Percentiles rank a stretch among this genome's conserved stretches.
Evolutionary conservation across 2,797 vertebrate species (phyloP).

Genomic region (Mormyrus hasselquistii): DNA sequence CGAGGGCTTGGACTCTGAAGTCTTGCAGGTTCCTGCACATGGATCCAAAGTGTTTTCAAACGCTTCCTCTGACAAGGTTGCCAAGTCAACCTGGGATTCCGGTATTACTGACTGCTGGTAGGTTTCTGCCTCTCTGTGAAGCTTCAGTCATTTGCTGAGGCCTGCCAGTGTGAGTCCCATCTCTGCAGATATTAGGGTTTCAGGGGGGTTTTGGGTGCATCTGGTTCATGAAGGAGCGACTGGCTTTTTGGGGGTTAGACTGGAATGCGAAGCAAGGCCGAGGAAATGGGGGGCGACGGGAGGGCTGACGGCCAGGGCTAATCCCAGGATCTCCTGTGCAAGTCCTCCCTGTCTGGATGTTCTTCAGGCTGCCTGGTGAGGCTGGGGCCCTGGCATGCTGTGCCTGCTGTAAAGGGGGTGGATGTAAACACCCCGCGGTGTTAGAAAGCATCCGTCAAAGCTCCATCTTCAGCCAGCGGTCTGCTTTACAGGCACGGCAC

Average conservation of each 20-base stretch:
- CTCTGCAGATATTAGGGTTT: background rate
- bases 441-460: background rate
- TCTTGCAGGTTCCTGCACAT: background rate
- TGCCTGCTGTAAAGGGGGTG: background rate
- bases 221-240: background rate
- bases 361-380: background rate
- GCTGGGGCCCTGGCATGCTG: background rate
- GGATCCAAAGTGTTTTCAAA: background rate
- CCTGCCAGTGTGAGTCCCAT: background rate
- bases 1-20: background rate
- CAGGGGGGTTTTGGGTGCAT: background rate
- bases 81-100: background rate
- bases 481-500: background rate
- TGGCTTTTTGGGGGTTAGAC: background rate
- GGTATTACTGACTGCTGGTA: background rate
- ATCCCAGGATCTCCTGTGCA: background rate
- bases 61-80: background rate
- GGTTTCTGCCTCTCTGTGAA: background rate
- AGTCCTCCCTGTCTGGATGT: background rate
- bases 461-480: background rate
- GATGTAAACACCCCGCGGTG: background rate
- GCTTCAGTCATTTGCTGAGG: background rate
- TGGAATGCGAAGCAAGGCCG: background rate
- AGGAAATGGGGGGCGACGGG: background rate
- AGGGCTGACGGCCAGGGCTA: background rate